Evolutionary conservation across 2,797 vertebrate species (phyloP).

Genomic region (Hafferia zeledoni): DNA sequence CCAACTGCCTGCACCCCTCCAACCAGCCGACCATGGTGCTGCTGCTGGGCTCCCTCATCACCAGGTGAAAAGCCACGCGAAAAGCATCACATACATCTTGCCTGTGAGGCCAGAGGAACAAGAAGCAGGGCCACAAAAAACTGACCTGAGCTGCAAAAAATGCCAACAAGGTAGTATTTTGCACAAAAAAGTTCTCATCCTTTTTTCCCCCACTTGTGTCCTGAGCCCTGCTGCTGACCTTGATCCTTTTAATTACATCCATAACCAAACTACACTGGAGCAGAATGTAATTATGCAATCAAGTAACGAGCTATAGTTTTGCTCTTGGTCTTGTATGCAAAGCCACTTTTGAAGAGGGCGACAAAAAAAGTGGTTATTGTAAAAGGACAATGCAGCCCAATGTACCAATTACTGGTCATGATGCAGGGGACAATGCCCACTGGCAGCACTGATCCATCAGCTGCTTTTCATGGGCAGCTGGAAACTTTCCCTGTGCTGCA

Average conservation of each 20-base stretch:
- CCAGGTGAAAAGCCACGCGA: neutral
- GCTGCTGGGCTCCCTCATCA: neutral
- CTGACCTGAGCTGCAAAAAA: neutral
- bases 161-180: neutral
- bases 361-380: slow-evolving; percentile 22
- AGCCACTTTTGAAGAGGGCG: slow-evolving; percentile 29
- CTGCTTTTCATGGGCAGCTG: neutral
- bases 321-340: slow-evolving; percentile 39
- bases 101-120: neutral
- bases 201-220: neutral
- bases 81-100: neutral
- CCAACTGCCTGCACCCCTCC: accelerated
- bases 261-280: slow-evolving; percentile 39
- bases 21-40: neutral
- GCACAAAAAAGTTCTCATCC: neutral
- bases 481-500: neutral
- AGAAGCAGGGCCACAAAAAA: neutral
- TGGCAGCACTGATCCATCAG: neutral
- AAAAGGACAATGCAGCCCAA: neutral
- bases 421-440: neutral
- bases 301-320: slow-evolving; percentile 52
- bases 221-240: slow-evolving; percentile 51
- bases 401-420: neutral
- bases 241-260: slow-evolving; percentile 61
- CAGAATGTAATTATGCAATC: slow-evolving; percentile 66